phyloP scores from a whole-genome alignment of 23 tunicate genomes.

The Pegea sp. region DNA sequence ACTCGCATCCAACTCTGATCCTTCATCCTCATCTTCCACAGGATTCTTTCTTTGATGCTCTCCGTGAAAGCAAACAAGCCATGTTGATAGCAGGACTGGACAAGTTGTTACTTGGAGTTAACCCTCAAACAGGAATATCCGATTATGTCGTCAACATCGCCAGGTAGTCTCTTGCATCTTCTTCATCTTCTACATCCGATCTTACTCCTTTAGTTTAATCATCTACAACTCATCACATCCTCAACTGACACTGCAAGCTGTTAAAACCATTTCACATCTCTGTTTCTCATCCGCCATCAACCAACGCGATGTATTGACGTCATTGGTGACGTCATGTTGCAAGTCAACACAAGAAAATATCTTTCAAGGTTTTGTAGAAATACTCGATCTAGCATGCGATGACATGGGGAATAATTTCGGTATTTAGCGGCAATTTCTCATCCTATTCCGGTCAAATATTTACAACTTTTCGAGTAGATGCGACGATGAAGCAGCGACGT shows the following conservation, averaged over 20 bases:
- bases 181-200: too few species aligned
- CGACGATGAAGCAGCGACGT: not conserved
- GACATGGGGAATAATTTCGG: not conserved
- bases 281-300: slow-evolving; percentile 25
- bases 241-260: slow-evolving; percentile 26
- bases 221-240: slow-evolving; percentile 39
- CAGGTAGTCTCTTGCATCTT: slow-evolving; percentile 25
- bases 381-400: slow-evolving; percentile 15
- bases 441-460: not conserved
- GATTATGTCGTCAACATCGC: slow-evolving; percentile 50
- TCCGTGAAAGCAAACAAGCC: slow-evolving; percentile 37
- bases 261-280: slow-evolving; percentile 33
- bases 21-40: slow-evolving; percentile 5
- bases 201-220: too few species aligned
- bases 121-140: slow-evolving; percentile 45
- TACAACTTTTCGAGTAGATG: not conserved
- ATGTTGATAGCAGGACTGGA: slow-evolving; percentile 41
- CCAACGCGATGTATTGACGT: slow-evolving; percentile 27
- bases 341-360: too few species aligned
- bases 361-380: slow-evolving; percentile 90
- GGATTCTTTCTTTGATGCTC: slow-evolving; percentile 39
- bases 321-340: slow-evolving; percentile 20
- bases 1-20: not conserved
- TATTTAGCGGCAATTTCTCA: not conserved
- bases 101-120: slow-evolving; percentile 49